phyloP scores from a whole-genome alignment of 2,113 vertebrate species.

The Pterocles orientalis region DNA sequence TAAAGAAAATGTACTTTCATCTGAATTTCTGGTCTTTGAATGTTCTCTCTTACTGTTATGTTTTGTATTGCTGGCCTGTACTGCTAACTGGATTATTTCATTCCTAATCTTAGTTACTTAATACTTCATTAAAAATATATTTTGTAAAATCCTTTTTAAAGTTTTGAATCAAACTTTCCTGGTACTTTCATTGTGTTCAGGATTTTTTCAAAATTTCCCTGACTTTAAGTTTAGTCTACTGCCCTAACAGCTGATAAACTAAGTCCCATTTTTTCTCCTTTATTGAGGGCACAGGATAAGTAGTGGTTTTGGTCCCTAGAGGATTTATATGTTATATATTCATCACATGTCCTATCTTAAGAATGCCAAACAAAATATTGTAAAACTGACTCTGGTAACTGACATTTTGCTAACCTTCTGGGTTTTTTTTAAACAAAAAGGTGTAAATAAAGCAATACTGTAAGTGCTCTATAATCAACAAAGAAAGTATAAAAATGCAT shows the following conservation, averaged over 20 bases:
- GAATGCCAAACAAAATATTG: not conserved
- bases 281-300: not conserved
- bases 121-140: not conserved
- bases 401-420: not conserved
- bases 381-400: not conserved
- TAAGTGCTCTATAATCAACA: not conserved
- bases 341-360: not conserved
- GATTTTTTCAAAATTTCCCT: not conserved
- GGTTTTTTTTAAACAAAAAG: not conserved
- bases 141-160: not conserved
- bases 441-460: not conserved
- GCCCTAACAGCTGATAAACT: not conserved
- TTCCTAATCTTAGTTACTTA: not conserved
- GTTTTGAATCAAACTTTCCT: not conserved
- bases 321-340: not conserved
- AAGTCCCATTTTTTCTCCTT: not conserved
- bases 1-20: not conserved
- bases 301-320: not conserved
- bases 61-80: not conserved
- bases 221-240: not conserved
- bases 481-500: not conserved
- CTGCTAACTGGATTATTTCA: not conserved
- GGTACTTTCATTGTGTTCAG: not conserved
- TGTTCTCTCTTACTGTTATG: not conserved
- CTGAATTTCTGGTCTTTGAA: not conserved